Conservation (phyloP, 2,888 invertebrate species). For the Diarsia brunnea region DNA sequence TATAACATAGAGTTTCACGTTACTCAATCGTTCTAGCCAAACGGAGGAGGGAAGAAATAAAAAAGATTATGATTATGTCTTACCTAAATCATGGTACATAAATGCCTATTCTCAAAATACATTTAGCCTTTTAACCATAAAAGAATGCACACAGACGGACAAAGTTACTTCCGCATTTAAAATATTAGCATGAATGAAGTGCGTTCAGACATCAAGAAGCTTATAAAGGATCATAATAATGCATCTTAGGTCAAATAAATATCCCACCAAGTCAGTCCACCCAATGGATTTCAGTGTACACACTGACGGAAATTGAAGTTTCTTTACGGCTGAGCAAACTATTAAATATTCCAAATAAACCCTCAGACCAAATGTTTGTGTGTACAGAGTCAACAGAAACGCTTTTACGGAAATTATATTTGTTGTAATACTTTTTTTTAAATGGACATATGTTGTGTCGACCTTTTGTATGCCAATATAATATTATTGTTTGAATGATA, state of each 20-base stretch:
- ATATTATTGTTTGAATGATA: no score
- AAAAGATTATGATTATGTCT: no score
- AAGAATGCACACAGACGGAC: no score
- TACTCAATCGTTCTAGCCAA: no score
- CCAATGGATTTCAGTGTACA: conserved; percentile 20
- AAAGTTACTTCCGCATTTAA: no score
- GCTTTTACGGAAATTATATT: conserved; percentile 32
- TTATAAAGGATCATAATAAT: not conserved
- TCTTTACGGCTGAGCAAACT: conserved; percentile 35
- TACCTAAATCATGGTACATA: no score
- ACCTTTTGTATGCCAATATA: not conserved
- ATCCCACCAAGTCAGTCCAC: conserved; percentile 2
- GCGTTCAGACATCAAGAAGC: no score
- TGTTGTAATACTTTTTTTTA: conserved; percentile 9
- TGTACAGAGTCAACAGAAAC: conserved; percentile 19
- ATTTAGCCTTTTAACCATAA: no score
- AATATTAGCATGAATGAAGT: no score
- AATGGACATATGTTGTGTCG: not conserved
- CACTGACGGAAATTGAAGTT: conserved; percentile 42
- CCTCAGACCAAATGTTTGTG: conserved; percentile 26
- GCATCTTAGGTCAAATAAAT: not conserved
- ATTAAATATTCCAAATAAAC: conserved; percentile 45
- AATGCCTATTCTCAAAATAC: no score
- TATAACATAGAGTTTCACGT: no score
- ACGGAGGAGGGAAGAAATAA: no score